Conservation (phyloP, 2,797 vertebrate genomes). For the Characodon lateralis region DNA sequence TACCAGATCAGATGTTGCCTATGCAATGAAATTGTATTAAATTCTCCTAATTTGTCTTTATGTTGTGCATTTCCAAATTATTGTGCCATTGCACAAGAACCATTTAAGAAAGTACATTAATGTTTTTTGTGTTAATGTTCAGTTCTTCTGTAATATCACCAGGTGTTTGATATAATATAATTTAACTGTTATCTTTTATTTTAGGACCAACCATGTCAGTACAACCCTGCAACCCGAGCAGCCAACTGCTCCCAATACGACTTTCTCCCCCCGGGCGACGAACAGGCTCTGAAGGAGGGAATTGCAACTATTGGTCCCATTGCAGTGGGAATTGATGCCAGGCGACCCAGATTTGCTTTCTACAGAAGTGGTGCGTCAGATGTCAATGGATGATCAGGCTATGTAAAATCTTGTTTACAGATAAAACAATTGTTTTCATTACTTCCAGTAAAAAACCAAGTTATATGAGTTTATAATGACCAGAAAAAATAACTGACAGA, state of each 20-base stretch:
- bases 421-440: background rate
- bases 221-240: conserved; percentile 74
- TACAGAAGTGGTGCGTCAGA: conserved; percentile 80
- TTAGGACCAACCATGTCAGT: conserved; percentile 81
- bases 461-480: background rate
- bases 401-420: too few species aligned
- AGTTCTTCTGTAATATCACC: background rate
- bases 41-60: too few species aligned
- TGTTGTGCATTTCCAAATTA: too few species aligned
- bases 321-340: conserved; percentile 86
- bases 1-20: too few species aligned
- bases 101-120: background rate
- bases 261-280: conserved; percentile 63
- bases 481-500: background rate
- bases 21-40: too few species aligned
- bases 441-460: background rate
- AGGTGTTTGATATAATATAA: background rate
- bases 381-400: rapidly evolving
- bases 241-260: conserved; percentile 85
- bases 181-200: background rate
- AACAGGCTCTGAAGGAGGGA: conserved; percentile 76
- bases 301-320: conserved; percentile 87
- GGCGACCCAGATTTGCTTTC: conserved; percentile 75
- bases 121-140: background rate
- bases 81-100: background rate